Evolutionary conservation across 2,888 invertebrate genomes (phyloP), one percentile per base, ranked within the genome.

Genomic region (Acanthosepion esculentum): DNA sequence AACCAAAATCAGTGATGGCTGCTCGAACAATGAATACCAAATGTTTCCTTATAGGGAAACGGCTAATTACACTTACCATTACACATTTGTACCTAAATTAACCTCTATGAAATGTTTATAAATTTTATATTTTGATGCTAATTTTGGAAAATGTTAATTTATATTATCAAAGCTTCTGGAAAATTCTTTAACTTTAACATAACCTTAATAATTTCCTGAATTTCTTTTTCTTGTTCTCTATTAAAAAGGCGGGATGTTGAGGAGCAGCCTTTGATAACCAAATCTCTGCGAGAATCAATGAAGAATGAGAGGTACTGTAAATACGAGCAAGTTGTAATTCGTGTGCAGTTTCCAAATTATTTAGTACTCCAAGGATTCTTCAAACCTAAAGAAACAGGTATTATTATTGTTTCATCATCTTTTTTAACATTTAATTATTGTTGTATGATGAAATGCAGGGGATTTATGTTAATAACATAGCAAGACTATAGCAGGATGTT

Each of bases 341-440:
- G 99, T 94, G 98, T 99, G 95, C 98, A 98, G 97, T 99, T 99
- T 97, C 99, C 99, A 6, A 98, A 99, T 97, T 98, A 98, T 94
- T 98, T 98, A 93, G 98, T 99, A 91, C 98, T 99, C 50, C 99
- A 99, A 97, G 99, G 98, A 26, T 98, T 98, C 91, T 99, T 99
- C 97, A 98, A 98, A 95, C 98, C 99, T 3, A 98, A 98, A 26
- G 98, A 99, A 97, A 98, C 98, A 10, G 97, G 97, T 97, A 92
- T 48, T n/a, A 5, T 2, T 78, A n/a, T 33, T 78, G 10, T n/a
- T 78, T 15, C 23, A 6, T 59, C 7, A 20, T 59, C 20, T 59
- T 55, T 55, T 59, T 59, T 55, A 55, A 5, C 23, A 59, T 20
- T 59, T 59, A 23, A 59, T 2, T 59, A 59, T 20, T 59, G 3